These are phyloP conservation scores for Plestiodon gilberti DNA, from an alignment of 2,113 vertebrate genomes.

Conservation along the genomic window DNA sequence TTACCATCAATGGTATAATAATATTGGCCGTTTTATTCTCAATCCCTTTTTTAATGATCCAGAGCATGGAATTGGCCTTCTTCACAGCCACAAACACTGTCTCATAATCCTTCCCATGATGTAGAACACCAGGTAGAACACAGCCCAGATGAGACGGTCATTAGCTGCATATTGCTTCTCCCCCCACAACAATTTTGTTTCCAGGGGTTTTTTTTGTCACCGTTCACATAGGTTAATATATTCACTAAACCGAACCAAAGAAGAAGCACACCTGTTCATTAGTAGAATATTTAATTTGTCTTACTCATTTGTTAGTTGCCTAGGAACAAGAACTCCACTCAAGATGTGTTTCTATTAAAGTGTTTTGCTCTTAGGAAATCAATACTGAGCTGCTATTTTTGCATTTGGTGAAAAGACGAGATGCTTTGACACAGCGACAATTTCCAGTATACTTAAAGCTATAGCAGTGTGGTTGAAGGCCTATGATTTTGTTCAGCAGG, in stretches of 20 bases:
- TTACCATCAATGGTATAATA: no score
- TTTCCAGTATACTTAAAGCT: conserved; percentile 16
- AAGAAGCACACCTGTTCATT: neutral
- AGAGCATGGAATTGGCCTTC: no score
- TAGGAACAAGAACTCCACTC: conserved; percentile 49
- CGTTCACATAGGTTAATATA: neutral
- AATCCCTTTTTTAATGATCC: no score
- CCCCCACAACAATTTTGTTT: neutral
- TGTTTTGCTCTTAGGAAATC: conserved; percentile 29
- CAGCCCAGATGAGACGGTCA: no score
- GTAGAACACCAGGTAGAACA: no score
- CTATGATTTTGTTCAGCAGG: neutral
- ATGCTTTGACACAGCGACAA: neutral
- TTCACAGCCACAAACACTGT: no score
- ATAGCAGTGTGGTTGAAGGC: neutral
- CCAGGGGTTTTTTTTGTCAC: neutral
- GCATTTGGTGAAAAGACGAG: neutral
- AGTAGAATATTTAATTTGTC: conserved; percentile 53
- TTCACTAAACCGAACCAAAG: neutral
- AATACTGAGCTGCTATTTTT: conserved; percentile 39
- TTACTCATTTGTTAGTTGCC: conserved; percentile 47
- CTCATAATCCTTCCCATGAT: no score
- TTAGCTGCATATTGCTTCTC: neutral
- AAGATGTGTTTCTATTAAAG: conserved; percentile 35
- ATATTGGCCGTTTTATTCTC: no score